Percentiles rank a stretch among this genome's conserved stretches.
Conservation (phyloP, 2,888 invertebrate species). For the Leptogaster cylindrica region DNA sequence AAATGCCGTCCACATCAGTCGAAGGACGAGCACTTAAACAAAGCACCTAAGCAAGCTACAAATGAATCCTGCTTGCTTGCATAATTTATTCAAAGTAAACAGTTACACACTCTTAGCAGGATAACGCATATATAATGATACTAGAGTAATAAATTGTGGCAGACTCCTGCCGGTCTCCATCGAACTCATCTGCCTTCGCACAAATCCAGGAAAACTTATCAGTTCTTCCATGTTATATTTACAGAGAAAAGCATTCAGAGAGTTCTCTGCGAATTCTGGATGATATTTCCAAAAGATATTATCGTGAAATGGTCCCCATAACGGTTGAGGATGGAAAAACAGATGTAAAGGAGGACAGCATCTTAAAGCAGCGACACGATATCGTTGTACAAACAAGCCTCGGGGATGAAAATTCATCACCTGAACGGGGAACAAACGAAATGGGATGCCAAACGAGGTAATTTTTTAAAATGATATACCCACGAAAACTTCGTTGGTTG, state of each 20-base stretch:
- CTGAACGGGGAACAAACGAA: conserved; percentile 66
- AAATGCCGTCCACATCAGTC: too few species aligned
- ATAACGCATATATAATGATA: too few species aligned
- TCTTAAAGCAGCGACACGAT: conserved; percentile 57
- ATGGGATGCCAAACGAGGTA: conserved; percentile 85
- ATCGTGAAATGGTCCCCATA: conserved; percentile 58
- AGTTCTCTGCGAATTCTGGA: conserved; percentile 60
- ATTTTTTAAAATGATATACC: conserved; percentile 63
- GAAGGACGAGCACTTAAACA: too few species aligned
- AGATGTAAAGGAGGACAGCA: conserved; percentile 60
- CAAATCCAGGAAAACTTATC: too few species aligned
- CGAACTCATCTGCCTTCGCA: too few species aligned
- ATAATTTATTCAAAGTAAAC: too few species aligned
- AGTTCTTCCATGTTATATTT: too few species aligned
- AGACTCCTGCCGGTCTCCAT: too few species aligned
- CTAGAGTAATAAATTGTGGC: too few species aligned
- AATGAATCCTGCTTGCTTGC: too few species aligned
- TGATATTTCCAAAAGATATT: conserved; percentile 60
- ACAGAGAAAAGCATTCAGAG: conserved; percentile 60
- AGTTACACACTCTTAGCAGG: too few species aligned
- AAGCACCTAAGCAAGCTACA: too few species aligned
- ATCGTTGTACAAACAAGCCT: conserved; percentile 59
- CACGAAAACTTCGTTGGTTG: background rate
- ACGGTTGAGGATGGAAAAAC: conserved; percentile 56
- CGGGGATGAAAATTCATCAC: conserved; percentile 48